These are phyloP conservation scores for Orthosia incerta DNA, from an alignment of 2,888 invertebrate genomes.

Conservation along the genomic window DNA sequence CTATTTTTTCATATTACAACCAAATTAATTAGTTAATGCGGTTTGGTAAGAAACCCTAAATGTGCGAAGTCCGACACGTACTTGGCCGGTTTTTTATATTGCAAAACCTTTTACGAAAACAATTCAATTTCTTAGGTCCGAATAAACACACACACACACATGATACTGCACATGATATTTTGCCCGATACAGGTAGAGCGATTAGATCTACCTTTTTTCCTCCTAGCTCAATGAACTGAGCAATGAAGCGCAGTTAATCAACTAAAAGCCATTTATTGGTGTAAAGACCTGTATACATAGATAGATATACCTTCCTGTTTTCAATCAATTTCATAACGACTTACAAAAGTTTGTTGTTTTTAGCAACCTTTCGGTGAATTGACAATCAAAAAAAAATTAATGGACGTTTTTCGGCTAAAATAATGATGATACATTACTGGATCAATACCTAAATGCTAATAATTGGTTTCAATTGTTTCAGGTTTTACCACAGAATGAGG, in stretches of 20 bases:
- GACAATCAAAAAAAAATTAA: too few relatives aligned
- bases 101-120: neutral
- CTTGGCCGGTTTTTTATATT: too few relatives aligned
- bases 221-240: conserved; percentile 45
- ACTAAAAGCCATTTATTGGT: conserved; percentile 38
- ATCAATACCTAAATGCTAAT: neutral
- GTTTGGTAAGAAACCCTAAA: too few relatives aligned
- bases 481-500: conserved; percentile 67
- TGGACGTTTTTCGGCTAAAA: too few relatives aligned
- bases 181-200: conserved; percentile 7
- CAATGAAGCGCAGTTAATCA: conserved; percentile 52
- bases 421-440: neutral
- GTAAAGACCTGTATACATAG: neutral
- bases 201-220: conserved; percentile 35
- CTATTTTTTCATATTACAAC: too few relatives aligned
- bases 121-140: neutral
- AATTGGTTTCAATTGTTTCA: conserved; percentile 68
- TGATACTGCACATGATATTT: neutral
- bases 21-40: too few relatives aligned
- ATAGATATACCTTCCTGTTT: neutral
- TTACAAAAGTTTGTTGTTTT: neutral
- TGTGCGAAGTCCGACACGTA: too few relatives aligned
- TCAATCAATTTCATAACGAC: neutral
- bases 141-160: neutral
- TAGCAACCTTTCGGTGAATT: neutral